phyloP scores from a whole-genome alignment of 2,888 invertebrate species.

The Troilus luridus region DNA sequence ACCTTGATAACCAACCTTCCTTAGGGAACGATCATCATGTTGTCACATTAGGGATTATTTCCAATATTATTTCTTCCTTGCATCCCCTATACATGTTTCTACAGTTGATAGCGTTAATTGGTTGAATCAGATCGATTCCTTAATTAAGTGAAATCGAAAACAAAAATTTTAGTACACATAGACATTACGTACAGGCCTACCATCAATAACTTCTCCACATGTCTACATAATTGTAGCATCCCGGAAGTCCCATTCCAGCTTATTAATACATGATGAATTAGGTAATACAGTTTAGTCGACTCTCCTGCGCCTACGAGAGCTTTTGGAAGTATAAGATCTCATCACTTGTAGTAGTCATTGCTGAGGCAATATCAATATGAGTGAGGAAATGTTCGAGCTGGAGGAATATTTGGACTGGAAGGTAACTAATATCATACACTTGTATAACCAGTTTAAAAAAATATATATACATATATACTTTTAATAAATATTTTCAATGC shows the following conservation, averaged over 20 bases:
- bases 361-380: neutral
- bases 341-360: neutral
- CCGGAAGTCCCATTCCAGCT: constrained; percentile 1
- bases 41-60: too few relatives aligned
- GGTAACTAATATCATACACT: neutral
- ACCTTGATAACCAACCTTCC: too few relatives aligned
- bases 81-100: neutral
- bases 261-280: neutral
- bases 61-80: neutral
- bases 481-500: too few relatives aligned
- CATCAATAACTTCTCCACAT: neutral
- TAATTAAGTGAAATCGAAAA: neutral
- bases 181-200: neutral
- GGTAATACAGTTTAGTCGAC: neutral
- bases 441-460: too few relatives aligned
- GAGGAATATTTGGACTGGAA: constrained; percentile 3
- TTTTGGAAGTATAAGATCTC: neutral
- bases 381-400: constrained; percentile 5
- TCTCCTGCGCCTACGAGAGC: neutral
- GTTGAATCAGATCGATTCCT: neutral
- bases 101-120: neutral
- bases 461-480: too few relatives aligned
- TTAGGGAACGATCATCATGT: too few relatives aligned
- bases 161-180: neutral
- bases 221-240: neutral